Conservation (phyloP, 2,113 vertebrate species). For the Barbus barbus region DNA sequence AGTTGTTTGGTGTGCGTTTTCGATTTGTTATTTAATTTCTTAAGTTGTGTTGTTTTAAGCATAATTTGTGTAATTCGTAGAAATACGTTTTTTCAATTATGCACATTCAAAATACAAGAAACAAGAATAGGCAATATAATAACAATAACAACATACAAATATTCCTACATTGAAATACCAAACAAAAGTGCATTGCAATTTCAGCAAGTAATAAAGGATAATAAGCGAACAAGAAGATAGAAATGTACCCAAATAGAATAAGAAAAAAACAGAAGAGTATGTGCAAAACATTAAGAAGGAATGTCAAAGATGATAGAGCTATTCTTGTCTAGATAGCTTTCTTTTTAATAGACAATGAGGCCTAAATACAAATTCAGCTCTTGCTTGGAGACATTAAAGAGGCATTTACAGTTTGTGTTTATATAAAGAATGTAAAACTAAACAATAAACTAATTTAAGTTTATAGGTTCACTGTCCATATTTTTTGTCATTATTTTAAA, state of each 20-base stretch:
- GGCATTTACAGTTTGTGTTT: not conserved
- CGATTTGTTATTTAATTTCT: not conserved
- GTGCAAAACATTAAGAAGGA: not conserved
- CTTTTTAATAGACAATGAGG: not conserved
- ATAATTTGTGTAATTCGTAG: not conserved
- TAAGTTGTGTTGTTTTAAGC: not conserved
- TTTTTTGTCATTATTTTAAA: not conserved
- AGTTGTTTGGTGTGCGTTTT: not conserved
- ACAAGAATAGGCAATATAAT: too few relatives aligned
- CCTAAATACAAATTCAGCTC: not conserved
- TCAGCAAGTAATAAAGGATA: not conserved
- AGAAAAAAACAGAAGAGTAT: not conserved
- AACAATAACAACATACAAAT: not conserved
- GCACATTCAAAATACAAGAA: not conserved
- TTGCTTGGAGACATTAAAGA: not conserved
- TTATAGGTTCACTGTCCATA: not conserved
- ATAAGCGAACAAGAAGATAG: not conserved
- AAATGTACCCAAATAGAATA: not conserved
- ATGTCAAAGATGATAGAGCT: not conserved
- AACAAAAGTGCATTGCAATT: not conserved
- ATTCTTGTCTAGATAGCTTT: not conserved
- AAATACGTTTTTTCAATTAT: too few relatives aligned
- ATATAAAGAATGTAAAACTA: not conserved
- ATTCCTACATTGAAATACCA: not conserved
- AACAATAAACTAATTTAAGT: not conserved